Evolutionary conservation across 1,140 invertebrate species (phyloP).

Genomic region (Caenorhabditis brenneri): DNA sequence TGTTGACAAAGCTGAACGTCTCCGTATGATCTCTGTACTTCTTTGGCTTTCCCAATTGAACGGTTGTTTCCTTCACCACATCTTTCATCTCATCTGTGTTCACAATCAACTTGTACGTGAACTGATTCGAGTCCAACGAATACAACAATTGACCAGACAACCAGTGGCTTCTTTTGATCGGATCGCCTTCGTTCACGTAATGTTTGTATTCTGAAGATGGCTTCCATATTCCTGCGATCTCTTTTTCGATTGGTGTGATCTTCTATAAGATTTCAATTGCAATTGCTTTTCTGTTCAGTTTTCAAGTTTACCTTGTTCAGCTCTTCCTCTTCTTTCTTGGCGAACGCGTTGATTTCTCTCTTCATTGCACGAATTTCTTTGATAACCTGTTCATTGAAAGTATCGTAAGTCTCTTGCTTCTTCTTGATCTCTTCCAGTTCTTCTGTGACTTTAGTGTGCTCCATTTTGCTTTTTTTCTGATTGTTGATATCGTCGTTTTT

Average conservation of each 20-base stretch:
- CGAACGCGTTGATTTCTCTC: not conserved
- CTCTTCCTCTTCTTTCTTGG: too few relatives aligned
- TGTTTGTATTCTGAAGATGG: not conserved
- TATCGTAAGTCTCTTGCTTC: not conserved
- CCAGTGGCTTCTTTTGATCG: not conserved
- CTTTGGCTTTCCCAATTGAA: not conserved
- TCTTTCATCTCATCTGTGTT: not conserved
- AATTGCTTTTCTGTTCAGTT: too few relatives aligned
- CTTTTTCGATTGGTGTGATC: not conserved
- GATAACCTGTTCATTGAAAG: not conserved
- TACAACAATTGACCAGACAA: not conserved
- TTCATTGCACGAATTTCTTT: not conserved
- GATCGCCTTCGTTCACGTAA: not conserved
- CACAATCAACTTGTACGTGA: not conserved
- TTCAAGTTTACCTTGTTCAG: not conserved
- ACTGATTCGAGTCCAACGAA: not conserved
- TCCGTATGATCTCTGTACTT: not conserved
- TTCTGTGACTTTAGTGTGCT: too few relatives aligned
- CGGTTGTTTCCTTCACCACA: not conserved
- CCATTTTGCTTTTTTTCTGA: too few relatives aligned
- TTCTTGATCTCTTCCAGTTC: too few relatives aligned
- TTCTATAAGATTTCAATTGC: not conserved
- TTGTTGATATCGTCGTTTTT: too few relatives aligned
- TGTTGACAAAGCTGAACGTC: not conserved
- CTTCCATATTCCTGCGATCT: not conserved